Evolutionary conservation across 92 coral and sea anemone genomes (phyloP).

Genomic region (Palythoa grandis): DNA sequence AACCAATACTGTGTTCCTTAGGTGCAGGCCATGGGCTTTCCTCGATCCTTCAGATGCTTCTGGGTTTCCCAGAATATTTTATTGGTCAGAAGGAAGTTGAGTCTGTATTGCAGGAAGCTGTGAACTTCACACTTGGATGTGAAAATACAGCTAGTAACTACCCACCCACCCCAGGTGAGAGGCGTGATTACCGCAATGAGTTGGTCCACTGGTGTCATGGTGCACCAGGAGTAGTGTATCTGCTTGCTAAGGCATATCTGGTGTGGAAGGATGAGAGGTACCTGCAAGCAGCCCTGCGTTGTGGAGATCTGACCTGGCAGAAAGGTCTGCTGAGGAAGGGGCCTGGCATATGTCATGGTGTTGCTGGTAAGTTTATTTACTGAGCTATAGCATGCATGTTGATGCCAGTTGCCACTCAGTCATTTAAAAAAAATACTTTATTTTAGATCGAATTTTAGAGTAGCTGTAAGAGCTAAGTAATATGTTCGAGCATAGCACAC

Average conservation of each 20-base stretch:
- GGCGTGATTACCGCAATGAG: slow-evolving; percentile 52
- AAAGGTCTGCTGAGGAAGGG: slow-evolving; percentile 86
- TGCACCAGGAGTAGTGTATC: slow-evolving; percentile 92
- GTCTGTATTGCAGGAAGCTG: slow-evolving; percentile 66
- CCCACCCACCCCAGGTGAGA: slow-evolving; percentile 77
- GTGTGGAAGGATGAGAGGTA: slow-evolving; percentile 89
- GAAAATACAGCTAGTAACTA: slow-evolving; percentile 81
- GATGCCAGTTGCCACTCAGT: no score
- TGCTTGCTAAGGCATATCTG: slow-evolving; percentile 88
- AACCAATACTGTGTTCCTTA: slow-evolving; percentile 11
- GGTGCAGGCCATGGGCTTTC: slow-evolving; percentile 97
- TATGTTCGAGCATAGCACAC: no score
- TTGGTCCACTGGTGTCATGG: slow-evolving; percentile 99
- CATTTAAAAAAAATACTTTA: no score
- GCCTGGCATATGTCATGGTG: slow-evolving; percentile 98
- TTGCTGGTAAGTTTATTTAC: slow-evolving; percentile 68
- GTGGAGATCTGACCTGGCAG: slow-evolving; percentile 92
- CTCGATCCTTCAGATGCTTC: slow-evolving; percentile 81
- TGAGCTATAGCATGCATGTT: no score
- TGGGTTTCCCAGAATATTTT: slow-evolving; percentile 81
- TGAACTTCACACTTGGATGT: slow-evolving; percentile 68
- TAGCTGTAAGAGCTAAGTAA: no score
- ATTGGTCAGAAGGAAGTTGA: slow-evolving; percentile 69
- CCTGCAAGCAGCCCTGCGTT: slow-evolving; percentile 82
- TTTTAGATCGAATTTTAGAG: no score